Base-by-base conservation (phyloP, 2,797 vertebrate genomes). In the Novumbra hubbsi region DNA sequence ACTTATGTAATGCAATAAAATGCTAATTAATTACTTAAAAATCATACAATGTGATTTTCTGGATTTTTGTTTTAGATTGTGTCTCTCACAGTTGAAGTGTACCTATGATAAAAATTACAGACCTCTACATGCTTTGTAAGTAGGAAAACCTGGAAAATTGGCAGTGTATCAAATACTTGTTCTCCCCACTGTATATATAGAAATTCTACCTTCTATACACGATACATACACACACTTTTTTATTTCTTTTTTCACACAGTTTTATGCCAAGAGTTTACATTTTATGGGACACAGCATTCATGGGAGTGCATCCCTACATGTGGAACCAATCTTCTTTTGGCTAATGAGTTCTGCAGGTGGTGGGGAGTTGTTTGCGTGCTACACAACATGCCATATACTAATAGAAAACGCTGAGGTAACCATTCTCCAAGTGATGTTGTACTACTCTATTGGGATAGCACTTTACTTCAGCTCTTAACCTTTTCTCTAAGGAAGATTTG, bases 311-410 rank as follows among this genome's bases (percentile, higher is more conserved):
- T 92, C 90, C 84, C 78, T 86, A 77, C 91, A 92, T 88, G 80
- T 92, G 91, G 89, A 92, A 92, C 79, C 83, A 90, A 89, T 92
- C 82, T 85, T 73, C 50, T 75, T 78, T 34, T 71, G 80, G 80
- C 74, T 91, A 91, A 94, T 90, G 89, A 87, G 77, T 91, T 90
- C 81, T 64, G 32, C 92, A 93, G 92, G 91, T 92, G 89, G 81
- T 67, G 81, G 81, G 55, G 82, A 84, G 80, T 79, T 60, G 70
- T 85, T 60, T 87, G 81, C 79, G 76, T 90, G 84, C 80, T 85
- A 75, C 79, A 80, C 75, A 66, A 69, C 74, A 77, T 78, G 79
- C 76, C 78, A 83, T 75, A 86, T 80, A 82, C 30, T 57, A 82
- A 81, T 77, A 45, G 41, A 55, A 72, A 72, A 78, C 79, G 73